Evolutionary conservation across 2,888 invertebrate genomes (phyloP).

Genomic region (Ctenicera cuprea): DNA sequence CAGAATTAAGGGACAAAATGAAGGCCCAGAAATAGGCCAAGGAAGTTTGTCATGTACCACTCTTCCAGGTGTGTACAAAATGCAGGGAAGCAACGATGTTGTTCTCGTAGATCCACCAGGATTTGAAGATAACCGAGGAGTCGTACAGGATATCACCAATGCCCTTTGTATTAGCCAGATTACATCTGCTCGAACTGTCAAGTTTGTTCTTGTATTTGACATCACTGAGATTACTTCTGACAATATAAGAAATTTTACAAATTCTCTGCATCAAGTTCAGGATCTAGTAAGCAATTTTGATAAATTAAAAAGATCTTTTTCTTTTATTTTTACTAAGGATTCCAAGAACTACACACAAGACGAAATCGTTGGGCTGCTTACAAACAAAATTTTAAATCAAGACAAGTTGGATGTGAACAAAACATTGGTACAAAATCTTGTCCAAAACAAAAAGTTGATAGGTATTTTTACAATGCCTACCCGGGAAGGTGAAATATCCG

Average conservation of each 20-base stretch:
- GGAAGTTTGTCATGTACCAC: slow-evolving; percentile 24
- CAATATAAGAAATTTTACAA: slow-evolving; percentile 25
- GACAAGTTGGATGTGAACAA: not conserved
- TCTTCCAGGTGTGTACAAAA: not conserved
- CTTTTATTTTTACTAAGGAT: slow-evolving; percentile 37
- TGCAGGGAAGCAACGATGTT: not conserved
- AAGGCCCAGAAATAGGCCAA: slow-evolving; percentile 28
- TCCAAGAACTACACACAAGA: slow-evolving; percentile 1
- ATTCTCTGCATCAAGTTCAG: slow-evolving; percentile 14
- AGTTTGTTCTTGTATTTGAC: slow-evolving; percentile 42
- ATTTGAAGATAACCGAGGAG: slow-evolving; percentile 44
- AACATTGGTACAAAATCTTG: slow-evolving; percentile 7
- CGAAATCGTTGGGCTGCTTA: slow-evolving; percentile 15
- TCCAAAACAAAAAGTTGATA: slow-evolving; percentile 15
- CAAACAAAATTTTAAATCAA: slow-evolving; percentile 28
- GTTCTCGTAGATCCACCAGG: slow-evolving; percentile 36
- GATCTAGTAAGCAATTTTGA: slow-evolving; percentile 31
- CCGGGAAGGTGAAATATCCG: slow-evolving; percentile 1
- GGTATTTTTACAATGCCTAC: slow-evolving; percentile 37
- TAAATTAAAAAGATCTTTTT: slow-evolving; percentile 21
- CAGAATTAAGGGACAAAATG: not conserved
- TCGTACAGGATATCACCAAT: slow-evolving; percentile 40
- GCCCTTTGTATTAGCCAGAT: slow-evolving; percentile 36
- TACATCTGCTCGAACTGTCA: slow-evolving; percentile 14
- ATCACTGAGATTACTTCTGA: slow-evolving; percentile 33